These are phyloP conservation scores for Heliconius ethilla DNA, from an alignment of 2,888 invertebrate genomes.

Conservation along the genomic window DNA sequence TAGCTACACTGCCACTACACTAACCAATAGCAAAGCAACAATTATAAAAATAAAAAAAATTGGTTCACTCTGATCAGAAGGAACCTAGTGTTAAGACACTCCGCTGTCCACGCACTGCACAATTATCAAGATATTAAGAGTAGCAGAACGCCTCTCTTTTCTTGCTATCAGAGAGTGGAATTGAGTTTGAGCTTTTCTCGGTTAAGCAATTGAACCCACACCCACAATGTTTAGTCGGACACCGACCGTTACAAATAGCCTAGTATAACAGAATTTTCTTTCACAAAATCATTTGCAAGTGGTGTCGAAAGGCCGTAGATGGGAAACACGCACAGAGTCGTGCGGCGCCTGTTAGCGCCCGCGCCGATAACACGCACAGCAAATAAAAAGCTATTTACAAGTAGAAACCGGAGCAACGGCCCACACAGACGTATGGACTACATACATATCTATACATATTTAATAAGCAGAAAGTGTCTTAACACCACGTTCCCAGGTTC, in stretches of 20 bases:
- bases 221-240: too few species aligned
- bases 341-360: constrained; percentile 41
- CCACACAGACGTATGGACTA: not conserved
- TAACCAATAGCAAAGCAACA: too few species aligned
- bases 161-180: not conserved
- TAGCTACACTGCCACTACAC: too few species aligned
- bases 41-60: too few species aligned
- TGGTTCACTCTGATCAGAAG: too few species aligned
- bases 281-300: constrained; percentile 25
- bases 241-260: not conserved
- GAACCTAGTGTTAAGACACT: too few species aligned
- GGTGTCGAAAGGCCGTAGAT: constrained; percentile 30
- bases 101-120: too few species aligned
- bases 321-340: constrained; percentile 33
- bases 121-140: too few species aligned
- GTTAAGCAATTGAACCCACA: not conserved
- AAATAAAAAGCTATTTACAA: constrained; percentile 45
- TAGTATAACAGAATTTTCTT: constrained; percentile 16
- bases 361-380: constrained; percentile 38
- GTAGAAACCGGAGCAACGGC: constrained; percentile 43
- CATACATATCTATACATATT: not conserved
- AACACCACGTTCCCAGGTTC: too few species aligned
- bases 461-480: not conserved
- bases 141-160: too few species aligned
- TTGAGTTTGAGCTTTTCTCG: not conserved